These are phyloP conservation scores for Saturnia japonica DNA, from an alignment of 2,888 invertebrate genomes.

Conservation along the genomic window DNA sequence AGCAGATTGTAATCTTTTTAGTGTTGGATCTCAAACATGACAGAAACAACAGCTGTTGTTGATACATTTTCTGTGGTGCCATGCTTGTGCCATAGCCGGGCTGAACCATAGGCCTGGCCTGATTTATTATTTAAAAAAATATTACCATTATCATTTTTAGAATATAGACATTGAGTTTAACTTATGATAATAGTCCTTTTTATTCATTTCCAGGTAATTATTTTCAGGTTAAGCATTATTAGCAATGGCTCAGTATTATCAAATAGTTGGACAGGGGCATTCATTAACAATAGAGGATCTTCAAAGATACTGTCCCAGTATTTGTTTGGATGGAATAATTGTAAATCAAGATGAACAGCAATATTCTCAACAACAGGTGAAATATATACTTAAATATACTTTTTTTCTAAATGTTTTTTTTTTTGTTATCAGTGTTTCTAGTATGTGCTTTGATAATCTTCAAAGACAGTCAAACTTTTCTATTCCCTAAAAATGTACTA, in stretches of 20 bases:
- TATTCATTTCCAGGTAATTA: slow-evolving; percentile 3
- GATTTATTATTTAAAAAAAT: background rate
- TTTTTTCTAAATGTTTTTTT: background rate
- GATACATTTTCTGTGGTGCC: too few species aligned
- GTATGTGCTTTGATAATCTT: too few species aligned
- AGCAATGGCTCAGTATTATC: slow-evolving; percentile 87
- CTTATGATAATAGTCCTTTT: background rate
- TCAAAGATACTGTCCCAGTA: slow-evolving; percentile 84
- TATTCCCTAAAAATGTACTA: too few species aligned
- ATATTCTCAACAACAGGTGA: slow-evolving; percentile 75
- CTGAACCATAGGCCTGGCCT: background rate
- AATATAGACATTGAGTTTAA: background rate
- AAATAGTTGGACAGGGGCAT: slow-evolving; percentile 83
- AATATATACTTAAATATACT: background rate
- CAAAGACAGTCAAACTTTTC: too few species aligned
- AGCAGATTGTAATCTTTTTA: too few species aligned
- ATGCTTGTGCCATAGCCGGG: background rate
- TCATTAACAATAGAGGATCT: slow-evolving; percentile 81
- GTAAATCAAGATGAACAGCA: slow-evolving; percentile 78
- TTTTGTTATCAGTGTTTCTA: too few species aligned
- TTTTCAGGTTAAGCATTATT: slow-evolving; percentile 66
- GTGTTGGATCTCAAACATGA: too few species aligned
- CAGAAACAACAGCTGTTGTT: too few species aligned
- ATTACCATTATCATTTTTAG: background rate
- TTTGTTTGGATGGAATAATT: slow-evolving; percentile 79